These are phyloP conservation scores for Eucriotettix oculatus DNA, from an alignment of 2,888 invertebrate genomes.

Conservation along the genomic window DNA sequence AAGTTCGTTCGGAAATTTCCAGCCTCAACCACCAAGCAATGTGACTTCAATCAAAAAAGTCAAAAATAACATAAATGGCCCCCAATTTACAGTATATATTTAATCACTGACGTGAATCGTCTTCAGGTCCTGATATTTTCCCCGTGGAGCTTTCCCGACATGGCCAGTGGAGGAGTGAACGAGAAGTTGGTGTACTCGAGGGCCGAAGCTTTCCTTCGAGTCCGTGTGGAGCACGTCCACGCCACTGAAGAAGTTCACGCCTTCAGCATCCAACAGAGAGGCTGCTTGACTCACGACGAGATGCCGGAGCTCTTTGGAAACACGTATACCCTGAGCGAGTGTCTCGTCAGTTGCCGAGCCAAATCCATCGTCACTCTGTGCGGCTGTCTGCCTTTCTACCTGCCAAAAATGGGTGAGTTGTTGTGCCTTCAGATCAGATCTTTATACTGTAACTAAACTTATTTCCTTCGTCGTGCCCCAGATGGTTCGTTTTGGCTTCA, in stretches of 20 bases:
- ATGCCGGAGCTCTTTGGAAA: conserved; percentile 17
- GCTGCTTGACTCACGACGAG: conserved; percentile 18
- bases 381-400: conserved; percentile 39
- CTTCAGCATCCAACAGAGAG: conserved; percentile 25
- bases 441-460: too few relatives aligned
- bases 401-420: conserved; percentile 26
- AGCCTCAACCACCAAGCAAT: too few relatives aligned
- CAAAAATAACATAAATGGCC: too few relatives aligned
- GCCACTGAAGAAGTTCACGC: conserved; percentile 12
- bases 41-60: too few relatives aligned
- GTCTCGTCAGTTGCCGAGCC: conserved; percentile 39
- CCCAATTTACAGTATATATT: too few relatives aligned
- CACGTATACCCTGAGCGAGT: conserved; percentile 41
- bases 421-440: too few relatives aligned
- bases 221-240: conserved; percentile 16
- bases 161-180: conserved; percentile 35
- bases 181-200: conserved; percentile 28
- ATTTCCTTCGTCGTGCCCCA: too few relatives aligned
- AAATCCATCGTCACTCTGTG: conserved; percentile 35
- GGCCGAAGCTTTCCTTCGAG: conserved; percentile 24
- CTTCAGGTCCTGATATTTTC: conserved; percentile 36
- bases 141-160: conserved; percentile 40
- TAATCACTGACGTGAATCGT: too few relatives aligned
- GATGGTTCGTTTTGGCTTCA: too few relatives aligned
- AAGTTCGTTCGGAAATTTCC: too few relatives aligned